phyloP scores from a whole-genome alignment of 2,113 vertebrate species.

The Dromaius novaehollandiae region DNA sequence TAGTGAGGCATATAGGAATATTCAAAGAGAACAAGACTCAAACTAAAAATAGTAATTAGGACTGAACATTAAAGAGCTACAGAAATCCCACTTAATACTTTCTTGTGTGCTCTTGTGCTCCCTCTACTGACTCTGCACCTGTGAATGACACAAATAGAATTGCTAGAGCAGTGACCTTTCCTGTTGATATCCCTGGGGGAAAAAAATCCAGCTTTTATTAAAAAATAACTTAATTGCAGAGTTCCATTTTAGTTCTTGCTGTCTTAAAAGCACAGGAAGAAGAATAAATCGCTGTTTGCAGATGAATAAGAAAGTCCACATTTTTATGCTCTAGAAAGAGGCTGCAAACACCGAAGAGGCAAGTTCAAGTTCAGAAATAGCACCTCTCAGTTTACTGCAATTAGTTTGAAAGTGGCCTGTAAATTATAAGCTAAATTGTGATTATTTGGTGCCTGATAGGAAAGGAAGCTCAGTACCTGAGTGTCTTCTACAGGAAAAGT shows the following conservation, averaged over 20 bases:
- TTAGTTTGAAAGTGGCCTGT: too few species aligned
- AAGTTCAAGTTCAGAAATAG: background rate
- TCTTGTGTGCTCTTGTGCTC: conserved; percentile 53
- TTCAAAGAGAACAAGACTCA: background rate
- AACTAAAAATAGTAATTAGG: background rate
- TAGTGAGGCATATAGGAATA: background rate
- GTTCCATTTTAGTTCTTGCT: background rate
- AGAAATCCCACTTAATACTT: background rate
- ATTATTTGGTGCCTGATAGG: background rate
- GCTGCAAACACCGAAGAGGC: accelerated
- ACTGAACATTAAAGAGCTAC: background rate
- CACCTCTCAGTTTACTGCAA: background rate
- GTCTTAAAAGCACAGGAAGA: background rate
- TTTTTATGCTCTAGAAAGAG: background rate
- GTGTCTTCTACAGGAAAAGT: background rate
- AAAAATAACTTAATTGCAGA: background rate
- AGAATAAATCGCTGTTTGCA: accelerated
- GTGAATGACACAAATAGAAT: background rate
- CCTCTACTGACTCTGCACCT: conserved; percentile 58
- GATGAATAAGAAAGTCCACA: background rate
- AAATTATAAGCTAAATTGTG: background rate
- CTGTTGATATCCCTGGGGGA: background rate
- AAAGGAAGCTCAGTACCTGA: background rate
- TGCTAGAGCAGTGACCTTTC: background rate
- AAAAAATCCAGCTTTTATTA: background rate